phyloP scores from a whole-genome alignment of 2,888 invertebrate species.

The Spodoptera exigua region DNA sequence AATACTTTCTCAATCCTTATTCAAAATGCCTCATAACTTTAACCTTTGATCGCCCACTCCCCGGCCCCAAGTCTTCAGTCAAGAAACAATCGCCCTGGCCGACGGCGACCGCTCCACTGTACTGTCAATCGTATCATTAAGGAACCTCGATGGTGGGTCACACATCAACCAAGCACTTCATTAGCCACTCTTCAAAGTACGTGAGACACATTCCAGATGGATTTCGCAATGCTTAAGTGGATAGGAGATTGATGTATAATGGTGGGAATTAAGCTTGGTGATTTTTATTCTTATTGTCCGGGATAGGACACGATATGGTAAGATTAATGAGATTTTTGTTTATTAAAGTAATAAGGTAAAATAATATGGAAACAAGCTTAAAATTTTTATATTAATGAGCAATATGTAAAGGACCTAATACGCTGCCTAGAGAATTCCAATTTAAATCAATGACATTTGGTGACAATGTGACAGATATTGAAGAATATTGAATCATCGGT shows the following conservation, averaged over 20 bases:
- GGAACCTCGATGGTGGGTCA: constrained; percentile 76
- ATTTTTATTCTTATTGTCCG: constrained; percentile 61
- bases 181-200: constrained; percentile 78
- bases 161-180: constrained; percentile 85
- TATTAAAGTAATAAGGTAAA: constrained; percentile 8
- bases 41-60: constrained; percentile 55
- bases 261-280: constrained; percentile 71
- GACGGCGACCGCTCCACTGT: constrained; percentile 80
- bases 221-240: constrained; percentile 77
- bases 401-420: constrained; percentile 1
- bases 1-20: too few relatives aligned
- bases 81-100: constrained; percentile 81
- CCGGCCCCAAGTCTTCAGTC: constrained; percentile 69
- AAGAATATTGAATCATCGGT: not conserved
- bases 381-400: not conserved
- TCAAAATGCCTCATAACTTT: too few relatives aligned
- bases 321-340: constrained; percentile 57
- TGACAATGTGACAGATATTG: not conserved
- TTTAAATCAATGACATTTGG: not conserved
- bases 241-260: constrained; percentile 83
- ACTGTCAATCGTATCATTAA: constrained; percentile 88
- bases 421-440: constrained; percentile 6
- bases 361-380: not conserved
- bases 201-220: constrained; percentile 83
- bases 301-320: constrained; percentile 45